A percentile compares a stretch with the other conserved stretches of the same genome.
phyloP scores from a whole-genome alignment of 2,797 vertebrate species.

The Notolabrus celidotus region DNA sequence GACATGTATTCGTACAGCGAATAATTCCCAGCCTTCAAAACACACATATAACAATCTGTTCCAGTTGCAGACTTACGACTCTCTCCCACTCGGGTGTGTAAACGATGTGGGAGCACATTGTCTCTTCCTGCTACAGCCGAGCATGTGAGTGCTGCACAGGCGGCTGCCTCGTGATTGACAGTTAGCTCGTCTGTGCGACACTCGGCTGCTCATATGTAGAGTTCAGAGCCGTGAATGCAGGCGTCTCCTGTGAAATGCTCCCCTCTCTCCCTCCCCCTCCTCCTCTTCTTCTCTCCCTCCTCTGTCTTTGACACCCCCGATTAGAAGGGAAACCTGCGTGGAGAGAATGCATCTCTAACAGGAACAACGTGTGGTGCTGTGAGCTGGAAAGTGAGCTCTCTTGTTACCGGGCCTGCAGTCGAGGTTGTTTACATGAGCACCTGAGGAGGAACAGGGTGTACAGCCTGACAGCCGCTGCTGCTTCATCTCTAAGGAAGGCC shows the following conservation, averaged over 20 bases:
- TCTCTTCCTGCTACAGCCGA: conserved; percentile 56
- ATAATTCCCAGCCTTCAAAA: conserved; percentile 74
- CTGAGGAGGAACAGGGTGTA: conserved; percentile 66
- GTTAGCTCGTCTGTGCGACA: conserved; percentile 68
- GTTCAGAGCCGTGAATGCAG: conserved; percentile 58
- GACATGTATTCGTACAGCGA: conserved; percentile 58
- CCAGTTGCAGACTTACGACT: conserved; percentile 57
- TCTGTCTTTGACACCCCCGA: conserved; percentile 72
- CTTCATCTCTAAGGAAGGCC: conserved; percentile 40
- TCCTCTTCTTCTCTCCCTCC: conserved; percentile 35
- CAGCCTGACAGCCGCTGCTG: conserved; percentile 61
- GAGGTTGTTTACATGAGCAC: conserved; percentile 74
- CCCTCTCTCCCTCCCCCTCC: conserved; percentile 23
- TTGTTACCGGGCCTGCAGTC: conserved; percentile 66
- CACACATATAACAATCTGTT: conserved; percentile 76
- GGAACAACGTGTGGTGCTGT: conserved; percentile 62
- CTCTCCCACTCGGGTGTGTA: conserved; percentile 63
- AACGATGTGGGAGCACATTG: conserved; percentile 61
- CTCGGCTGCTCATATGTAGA: conserved; percentile 65
- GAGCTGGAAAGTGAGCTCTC: conserved; percentile 76
- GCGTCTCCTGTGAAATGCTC: conserved; percentile 60
- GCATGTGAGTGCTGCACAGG: conserved; percentile 67
- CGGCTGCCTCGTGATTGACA: conserved; percentile 73
- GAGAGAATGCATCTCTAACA: conserved; percentile 71
- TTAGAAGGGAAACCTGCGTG: conserved; percentile 71